Conservation (phyloP, 2,113 vertebrate genomes). For the Epinephelus cyanopodus region DNA sequence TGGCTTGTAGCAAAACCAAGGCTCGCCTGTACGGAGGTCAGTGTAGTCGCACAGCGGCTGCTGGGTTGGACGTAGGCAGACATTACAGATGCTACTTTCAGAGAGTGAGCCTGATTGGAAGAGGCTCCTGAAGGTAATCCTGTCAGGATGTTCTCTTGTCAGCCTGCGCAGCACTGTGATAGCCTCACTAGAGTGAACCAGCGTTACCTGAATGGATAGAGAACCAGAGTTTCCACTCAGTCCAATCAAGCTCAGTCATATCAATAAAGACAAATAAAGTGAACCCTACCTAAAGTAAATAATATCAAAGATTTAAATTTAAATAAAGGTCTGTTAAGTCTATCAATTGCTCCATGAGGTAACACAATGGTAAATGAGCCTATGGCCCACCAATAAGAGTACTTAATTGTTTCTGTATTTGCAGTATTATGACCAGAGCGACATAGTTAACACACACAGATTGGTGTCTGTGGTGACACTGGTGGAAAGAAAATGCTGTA, state of each 20-base stretch:
- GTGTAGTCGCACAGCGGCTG: not conserved
- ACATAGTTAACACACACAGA: no score
- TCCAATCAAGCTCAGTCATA: not conserved
- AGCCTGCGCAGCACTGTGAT: conserved; percentile 87
- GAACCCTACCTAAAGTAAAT: no score
- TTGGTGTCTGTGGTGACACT: no score
- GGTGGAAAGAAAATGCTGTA: no score
- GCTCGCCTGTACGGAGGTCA: conserved; percentile 82
- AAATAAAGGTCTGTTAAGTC: no score
- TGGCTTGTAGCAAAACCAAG: conserved; percentile 95
- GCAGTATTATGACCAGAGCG: no score
- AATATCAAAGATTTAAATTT: no score
- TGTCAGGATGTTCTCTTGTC: conserved; percentile 87
- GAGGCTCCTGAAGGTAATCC: conserved; percentile 90
- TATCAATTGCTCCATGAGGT: no score
- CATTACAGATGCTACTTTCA: conserved; percentile 89
- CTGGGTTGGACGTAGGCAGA: not conserved
- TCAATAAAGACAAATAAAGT: not conserved
- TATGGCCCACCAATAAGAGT: no score
- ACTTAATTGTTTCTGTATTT: no score
- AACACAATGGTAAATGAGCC: no score
- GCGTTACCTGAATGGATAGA: conserved; percentile 58
- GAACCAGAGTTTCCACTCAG: not conserved
- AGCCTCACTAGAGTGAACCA: conserved; percentile 93
- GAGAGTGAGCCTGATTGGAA: conserved; percentile 88